Evolutionary conservation across 2,888 invertebrate species (phyloP), one percentile per base, ranked within the genome.

Genomic region (Sphaerophoria taeniata): DNA sequence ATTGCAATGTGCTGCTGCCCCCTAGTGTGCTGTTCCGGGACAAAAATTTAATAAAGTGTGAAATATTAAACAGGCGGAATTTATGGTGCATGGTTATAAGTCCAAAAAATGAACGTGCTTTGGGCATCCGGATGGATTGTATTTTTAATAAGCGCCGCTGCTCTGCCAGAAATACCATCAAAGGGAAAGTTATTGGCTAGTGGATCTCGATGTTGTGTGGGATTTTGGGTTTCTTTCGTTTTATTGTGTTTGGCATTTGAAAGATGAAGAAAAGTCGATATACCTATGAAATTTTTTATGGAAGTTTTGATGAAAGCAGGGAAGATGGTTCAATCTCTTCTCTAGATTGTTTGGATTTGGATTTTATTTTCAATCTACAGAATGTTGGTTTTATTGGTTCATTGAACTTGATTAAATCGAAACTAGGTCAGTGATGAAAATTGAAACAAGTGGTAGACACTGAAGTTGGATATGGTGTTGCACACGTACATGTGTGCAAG

Each of bases 91-190:
- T 5, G 6, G 3, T 39, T 11, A n/a, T 6, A 3, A 63, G 4
- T 45, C 14, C 33, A 51, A n/a, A n/a, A 87, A 65, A 88, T 89
- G 88, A 88, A 88, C 84, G 88, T 87, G 69, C 69, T 89, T 39
- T 85, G 87, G 77, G 87, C 87, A 80, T 75, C 87, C 49, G 87
- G 87, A 77, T 89, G 89, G 88, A 88, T 89, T 88, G 88, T 88
- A 90, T 87, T 89, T 81, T 86, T 90, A 86, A 87, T 90, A 87
- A 88, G 88, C 77, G 89, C 88, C 73, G 87, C 89, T 74, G 89
- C 89, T 60, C 71, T 87, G 34, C 89, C 91, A 75, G 92, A 91
- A 87, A 92, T 91, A 88, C 90, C 90, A 80, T 89, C 91, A 85
- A 92, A 91, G 89, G 91, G 91, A 91, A 88, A 89, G 79, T 77